These are phyloP conservation scores for Micronycteris hirsuta DNA, from an alignment of 2,113 vertebrate genomes.

Conservation along the genomic window DNA sequence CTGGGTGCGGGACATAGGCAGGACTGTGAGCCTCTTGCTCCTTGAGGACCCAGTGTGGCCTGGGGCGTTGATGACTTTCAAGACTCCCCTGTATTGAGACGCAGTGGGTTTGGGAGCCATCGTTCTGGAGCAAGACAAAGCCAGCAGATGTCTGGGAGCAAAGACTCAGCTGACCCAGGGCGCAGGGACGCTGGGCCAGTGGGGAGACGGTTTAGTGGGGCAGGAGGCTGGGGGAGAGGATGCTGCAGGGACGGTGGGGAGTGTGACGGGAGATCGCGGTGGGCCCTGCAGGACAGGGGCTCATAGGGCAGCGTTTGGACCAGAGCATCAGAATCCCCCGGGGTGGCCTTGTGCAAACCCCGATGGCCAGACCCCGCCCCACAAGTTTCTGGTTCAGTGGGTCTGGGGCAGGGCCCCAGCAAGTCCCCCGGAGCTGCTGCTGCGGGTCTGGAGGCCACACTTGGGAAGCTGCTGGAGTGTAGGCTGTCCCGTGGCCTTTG, in stretches of 20 bases:
- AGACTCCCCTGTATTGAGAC: not conserved
- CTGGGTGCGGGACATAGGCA: not conserved
- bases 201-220: too few species aligned
- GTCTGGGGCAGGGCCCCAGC: too few species aligned
- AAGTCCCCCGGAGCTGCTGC: too few species aligned
- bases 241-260: too few species aligned
- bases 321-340: too few species aligned
- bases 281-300: not conserved
- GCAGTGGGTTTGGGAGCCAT: not conserved
- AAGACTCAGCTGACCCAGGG: rapidly evolving
- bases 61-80: not conserved
- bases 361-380: too few species aligned
- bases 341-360: not conserved
- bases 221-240: not conserved
- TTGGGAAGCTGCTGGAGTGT: not conserved
- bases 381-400: too few species aligned
- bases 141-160: rapidly evolving
- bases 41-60: not conserved
- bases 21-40: too few species aligned
- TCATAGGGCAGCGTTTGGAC: not conserved
- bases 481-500: too few species aligned
- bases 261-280: rapidly evolving
- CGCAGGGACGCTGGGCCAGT: rapidly evolving
- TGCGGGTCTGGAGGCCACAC: not conserved
- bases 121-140: too few species aligned